Conservation (phyloP, 2,888 invertebrate species). For the Trileptium ribeirensis region DNA sequence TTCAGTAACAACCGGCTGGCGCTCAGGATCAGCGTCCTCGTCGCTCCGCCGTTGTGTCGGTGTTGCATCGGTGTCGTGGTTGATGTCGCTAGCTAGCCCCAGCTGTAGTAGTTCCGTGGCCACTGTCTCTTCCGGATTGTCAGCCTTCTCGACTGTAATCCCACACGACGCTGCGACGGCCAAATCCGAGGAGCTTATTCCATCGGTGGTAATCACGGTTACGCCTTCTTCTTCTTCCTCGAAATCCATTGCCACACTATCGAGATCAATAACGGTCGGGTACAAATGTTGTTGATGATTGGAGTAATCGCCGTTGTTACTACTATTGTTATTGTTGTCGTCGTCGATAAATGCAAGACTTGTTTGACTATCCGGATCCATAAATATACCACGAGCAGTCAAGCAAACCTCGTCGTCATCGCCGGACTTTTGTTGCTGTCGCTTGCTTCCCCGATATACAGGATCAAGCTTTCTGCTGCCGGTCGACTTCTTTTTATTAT, state of each 20-base stretch:
- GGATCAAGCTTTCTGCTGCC: too few relatives aligned
- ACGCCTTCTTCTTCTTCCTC: not conserved
- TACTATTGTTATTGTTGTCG: not conserved
- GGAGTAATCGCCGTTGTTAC: too few relatives aligned
- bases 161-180: too few relatives aligned
- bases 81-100: too few relatives aligned
- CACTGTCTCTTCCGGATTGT: too few relatives aligned
- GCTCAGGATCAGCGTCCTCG: too few relatives aligned
- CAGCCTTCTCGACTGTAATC: too few relatives aligned
- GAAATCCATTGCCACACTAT: not conserved
- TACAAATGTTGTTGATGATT: not conserved
- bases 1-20: too few relatives aligned
- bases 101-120: too few relatives aligned
- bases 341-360: constrained; percentile 13
- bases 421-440: not conserved
- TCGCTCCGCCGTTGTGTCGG: too few relatives aligned
- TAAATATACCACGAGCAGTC: not conserved
- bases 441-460: not conserved
- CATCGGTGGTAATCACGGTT: not conserved
- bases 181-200: too few relatives aligned
- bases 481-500: not conserved
- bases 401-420: not conserved
- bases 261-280: not conserved
- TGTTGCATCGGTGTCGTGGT: too few relatives aligned
- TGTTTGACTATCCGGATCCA: constrained; percentile 16